These are phyloP conservation scores for Eristalinus aeneus DNA, from an alignment of 2,888 invertebrate genomes.

Conservation along the genomic window DNA sequence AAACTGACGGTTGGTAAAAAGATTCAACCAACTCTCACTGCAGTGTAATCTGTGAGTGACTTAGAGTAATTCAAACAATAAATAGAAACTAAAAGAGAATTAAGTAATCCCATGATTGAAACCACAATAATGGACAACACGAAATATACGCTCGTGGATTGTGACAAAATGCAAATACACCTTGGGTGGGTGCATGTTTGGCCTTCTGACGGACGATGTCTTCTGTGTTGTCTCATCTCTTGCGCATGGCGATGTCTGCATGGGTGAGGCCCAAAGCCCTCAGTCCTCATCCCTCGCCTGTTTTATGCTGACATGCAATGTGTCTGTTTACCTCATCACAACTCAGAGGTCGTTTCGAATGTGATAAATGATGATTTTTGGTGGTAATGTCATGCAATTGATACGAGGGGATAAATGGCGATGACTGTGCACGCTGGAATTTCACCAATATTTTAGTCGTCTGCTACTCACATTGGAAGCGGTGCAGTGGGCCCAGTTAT, in stretches of 20 bases:
- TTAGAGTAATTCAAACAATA: not conserved
- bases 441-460: constrained; percentile 19
- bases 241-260: not conserved
- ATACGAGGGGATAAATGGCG: constrained; percentile 45
- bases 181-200: constrained; percentile 30
- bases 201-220: constrained; percentile 14
- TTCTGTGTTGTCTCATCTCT: not conserved
- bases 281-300: not conserved
- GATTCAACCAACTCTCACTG: not conserved
- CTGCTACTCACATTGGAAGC: constrained; percentile 8
- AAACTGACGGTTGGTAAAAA: not conserved
- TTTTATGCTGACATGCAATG: not conserved
- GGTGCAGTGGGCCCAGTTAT: constrained; percentile 30
- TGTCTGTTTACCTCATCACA: constrained; percentile 24
- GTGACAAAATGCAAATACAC: constrained; percentile 16
- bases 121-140: not conserved
- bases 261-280: not conserved
- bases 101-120: not conserved
- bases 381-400: constrained; percentile 49
- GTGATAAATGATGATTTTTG: constrained; percentile 57
- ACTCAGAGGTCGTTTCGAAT: constrained; percentile 18
- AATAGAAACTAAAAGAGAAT: not conserved
- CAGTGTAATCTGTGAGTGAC: not conserved
- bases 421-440: constrained; percentile 17
- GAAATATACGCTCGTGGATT: not conserved